These are phyloP conservation scores for Loriculus beryllinus DNA, from an alignment of 2,797 vertebrate genomes.

Conservation along the genomic window DNA sequence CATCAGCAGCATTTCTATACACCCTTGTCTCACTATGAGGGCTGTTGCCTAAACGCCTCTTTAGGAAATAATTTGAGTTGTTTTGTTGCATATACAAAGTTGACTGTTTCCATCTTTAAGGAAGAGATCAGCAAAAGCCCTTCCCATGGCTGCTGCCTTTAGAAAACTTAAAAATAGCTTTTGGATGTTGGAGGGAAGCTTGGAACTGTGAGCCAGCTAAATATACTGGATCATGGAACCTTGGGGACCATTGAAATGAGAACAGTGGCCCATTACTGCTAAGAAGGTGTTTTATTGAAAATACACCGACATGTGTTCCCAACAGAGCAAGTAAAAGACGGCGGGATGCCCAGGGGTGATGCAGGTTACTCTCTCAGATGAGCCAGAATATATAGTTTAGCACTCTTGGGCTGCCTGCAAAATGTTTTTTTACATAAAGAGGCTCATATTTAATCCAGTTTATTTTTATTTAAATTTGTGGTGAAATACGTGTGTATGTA, in stretches of 20 bases:
- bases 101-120: background rate
- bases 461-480: background rate
- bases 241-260: slow-evolving; percentile 88
- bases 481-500: background rate
- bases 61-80: background rate
- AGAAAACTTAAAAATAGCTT: slow-evolving; percentile 6
- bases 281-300: slow-evolving; percentile 96
- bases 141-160: background rate
- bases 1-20: background rate
- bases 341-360: slow-evolving; percentile 22
- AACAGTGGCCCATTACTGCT: slow-evolving; percentile 91
- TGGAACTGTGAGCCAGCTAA: slow-evolving; percentile 79
- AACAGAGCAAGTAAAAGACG: slow-evolving; percentile 72
- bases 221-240: slow-evolving; percentile 86
- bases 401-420: background rate
- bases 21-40: background rate
- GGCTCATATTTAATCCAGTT: background rate
- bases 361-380: slow-evolving; percentile 39
- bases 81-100: background rate
- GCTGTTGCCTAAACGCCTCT: background rate
- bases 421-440: background rate
- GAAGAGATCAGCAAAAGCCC: background rate
- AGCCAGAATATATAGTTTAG: slow-evolving; percentile 17
- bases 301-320: slow-evolving; percentile 79
- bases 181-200: slow-evolving; percentile 56